These are phyloP conservation scores for Meandrusa payeni DNA, from an alignment of 2,888 invertebrate species.

Conservation along the genomic window DNA sequence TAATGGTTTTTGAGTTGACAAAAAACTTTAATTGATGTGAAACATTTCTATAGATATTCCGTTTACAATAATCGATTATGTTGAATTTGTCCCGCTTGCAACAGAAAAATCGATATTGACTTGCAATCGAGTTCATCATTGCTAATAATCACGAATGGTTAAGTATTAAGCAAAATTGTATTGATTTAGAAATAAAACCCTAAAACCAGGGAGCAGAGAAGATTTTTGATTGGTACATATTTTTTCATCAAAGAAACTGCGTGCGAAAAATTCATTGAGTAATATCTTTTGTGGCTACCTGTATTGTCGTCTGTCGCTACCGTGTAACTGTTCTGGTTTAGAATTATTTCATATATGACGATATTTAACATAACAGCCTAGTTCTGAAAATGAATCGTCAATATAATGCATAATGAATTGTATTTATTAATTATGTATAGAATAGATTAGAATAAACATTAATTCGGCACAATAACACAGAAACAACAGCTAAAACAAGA, in stretches of 20 bases:
- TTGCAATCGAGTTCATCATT: constrained; percentile 33
- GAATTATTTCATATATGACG: constrained; percentile 43
- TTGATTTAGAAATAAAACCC: constrained; percentile 25
- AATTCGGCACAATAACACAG: too few species aligned
- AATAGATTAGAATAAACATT: too few species aligned
- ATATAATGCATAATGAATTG: too few species aligned
- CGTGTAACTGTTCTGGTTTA: constrained; percentile 49
- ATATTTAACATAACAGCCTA: too few species aligned
- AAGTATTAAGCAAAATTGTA: constrained; percentile 23
- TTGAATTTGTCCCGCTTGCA: constrained; percentile 30
- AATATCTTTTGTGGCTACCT: constrained; percentile 56
- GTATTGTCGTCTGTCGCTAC: constrained; percentile 49
- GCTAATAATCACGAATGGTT: constrained; percentile 37
- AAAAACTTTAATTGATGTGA: constrained; percentile 4
- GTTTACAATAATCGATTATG: constrained; percentile 32
- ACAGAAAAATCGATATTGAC: constrained; percentile 33
- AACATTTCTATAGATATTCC: constrained; percentile 29
- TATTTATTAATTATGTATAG: too few species aligned
- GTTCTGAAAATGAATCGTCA: too few species aligned
- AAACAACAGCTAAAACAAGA: too few species aligned
- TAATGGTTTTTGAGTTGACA: too few species aligned
- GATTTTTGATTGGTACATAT: constrained; percentile 17
- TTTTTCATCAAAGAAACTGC: constrained; percentile 39
- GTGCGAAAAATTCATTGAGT: constrained; percentile 60
- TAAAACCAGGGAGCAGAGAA: constrained; percentile 22